Conservation (phyloP, 2,888 invertebrate species). For the Patella ulyssiponensis region DNA sequence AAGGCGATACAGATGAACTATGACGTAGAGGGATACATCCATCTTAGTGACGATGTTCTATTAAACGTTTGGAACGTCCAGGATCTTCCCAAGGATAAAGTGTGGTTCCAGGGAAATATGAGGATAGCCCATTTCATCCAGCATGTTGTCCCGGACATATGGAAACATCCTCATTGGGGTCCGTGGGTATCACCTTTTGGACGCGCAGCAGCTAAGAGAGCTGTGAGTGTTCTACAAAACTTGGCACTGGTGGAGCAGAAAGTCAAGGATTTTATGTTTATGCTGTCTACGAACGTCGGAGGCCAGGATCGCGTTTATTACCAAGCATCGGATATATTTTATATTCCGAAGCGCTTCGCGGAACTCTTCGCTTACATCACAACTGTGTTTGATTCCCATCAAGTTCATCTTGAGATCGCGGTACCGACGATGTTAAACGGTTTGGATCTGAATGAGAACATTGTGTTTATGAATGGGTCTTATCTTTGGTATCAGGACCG, state of each 20-base stretch:
- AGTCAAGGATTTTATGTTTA: conserved; percentile 12
- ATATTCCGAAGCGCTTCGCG: conserved; percentile 11
- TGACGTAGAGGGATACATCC: conserved; percentile 23
- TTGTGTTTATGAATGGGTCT: conserved; percentile 18
- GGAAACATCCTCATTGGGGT: conserved; percentile 5
- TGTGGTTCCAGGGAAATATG: conserved; percentile 23
- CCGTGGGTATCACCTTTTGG: conserved; percentile 3
- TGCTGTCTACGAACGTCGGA: conserved; percentile 14
- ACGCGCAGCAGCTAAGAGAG: background rate
- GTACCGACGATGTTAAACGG: conserved; percentile 24
- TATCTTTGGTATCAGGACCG: conserved; percentile 22
- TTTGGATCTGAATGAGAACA: conserved; percentile 15
- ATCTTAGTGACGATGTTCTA: conserved; percentile 24
- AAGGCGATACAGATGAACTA: conserved; percentile 21
- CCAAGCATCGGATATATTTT: conserved; percentile 26
- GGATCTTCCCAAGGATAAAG: conserved; percentile 18
- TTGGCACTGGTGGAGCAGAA: background rate
- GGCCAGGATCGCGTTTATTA: conserved; percentile 16
- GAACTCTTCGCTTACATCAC: background rate
- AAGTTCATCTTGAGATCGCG: conserved; percentile 22
- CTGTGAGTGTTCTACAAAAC: background rate
- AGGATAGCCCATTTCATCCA: conserved; percentile 1
- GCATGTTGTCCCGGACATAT: conserved; percentile 15
- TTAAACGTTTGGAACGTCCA: conserved; percentile 24
- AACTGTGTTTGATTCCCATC: background rate